Evolutionary conservation across 37 sponge, comb jelly and placozoan genomes (phyloP), one percentile per base, ranked within the genome.

Genomic region (Aplysina aerophoba): DNA sequence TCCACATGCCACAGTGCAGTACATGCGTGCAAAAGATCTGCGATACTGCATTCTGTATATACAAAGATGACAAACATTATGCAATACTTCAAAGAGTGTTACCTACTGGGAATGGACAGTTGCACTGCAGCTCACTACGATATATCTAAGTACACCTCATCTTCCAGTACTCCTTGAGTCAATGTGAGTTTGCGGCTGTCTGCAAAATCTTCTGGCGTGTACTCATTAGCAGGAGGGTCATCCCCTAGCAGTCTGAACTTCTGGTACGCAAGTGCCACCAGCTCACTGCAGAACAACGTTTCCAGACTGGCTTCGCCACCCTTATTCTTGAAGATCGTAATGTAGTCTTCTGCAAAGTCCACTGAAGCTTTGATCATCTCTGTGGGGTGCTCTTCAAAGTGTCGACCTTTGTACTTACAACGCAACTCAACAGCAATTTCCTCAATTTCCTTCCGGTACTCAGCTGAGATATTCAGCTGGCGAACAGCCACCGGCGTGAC

Each of bases 181-280:
- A 62, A 14, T 4, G 12, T 4, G 5, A 62, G 2, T 4, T n/a
- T 28, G 28, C 64, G 64, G 24, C 27, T 28, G 64, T 27, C 28
- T 62, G 64, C 64, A 62, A 62, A 62, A 27, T 62, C 64, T 62
- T 62, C 64, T 11, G 64, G 64, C 2, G 64, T 62, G 64, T 62
- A 62, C 64, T 62, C 64, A 62, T 62, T 62, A 14, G 28, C 24
- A 28, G 64, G 27, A 28, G 64, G 64, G 12, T 62, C 64, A 3
- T 62, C 28, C 2, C 27, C 27, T 4, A 62, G 24, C 27, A 62
- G 64, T 11, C 28, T 11, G 4, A 62, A 27, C 11, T 14, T n/a
- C 64, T 62, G 64, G 64, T 62, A 62, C 11, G 64, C 64, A n/a
- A 62, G 24, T n/a, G 64, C 64, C 28, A 62, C 64, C 4, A 62